A percentile compares a stretch with the other conserved stretches of the same genome.
Evolutionary conservation across 1,140 invertebrate species (phyloP).

Genomic region (Dermatophagoides farinae): DNA sequence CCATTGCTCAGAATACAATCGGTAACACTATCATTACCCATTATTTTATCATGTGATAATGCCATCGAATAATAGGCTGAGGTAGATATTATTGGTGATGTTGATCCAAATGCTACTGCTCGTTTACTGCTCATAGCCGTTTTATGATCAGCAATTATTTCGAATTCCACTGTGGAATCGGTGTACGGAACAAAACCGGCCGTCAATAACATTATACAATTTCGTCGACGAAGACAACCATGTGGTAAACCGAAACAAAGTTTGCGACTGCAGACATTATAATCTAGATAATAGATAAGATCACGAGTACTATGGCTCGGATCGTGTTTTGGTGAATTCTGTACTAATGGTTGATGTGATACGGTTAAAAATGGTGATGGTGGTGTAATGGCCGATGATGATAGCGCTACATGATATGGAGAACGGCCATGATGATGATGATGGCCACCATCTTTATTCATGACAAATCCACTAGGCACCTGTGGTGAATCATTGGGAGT

Average conservation of each 20-base stretch:
- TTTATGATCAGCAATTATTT: slow-evolving; percentile 7
- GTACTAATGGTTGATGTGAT: not conserved
- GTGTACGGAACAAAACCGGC: not conserved
- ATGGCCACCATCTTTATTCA: not conserved
- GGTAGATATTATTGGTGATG: not conserved
- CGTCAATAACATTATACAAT: slow-evolving; percentile 6
- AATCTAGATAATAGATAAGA: not conserved
- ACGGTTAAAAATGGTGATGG: slow-evolving; percentile 5
- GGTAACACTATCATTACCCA: slow-evolving; percentile 12
- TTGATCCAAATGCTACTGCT: not conserved
- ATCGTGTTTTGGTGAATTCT: not conserved
- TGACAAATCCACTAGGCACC: not conserved
- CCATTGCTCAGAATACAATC: slow-evolving; percentile 7
- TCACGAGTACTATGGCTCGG: not conserved
- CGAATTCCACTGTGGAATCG: slow-evolving; percentile 6
- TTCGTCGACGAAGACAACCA: not conserved
- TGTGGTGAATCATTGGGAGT: not conserved
- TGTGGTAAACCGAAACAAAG: slow-evolving; percentile 7
- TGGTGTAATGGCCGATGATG: not conserved
- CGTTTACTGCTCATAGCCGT: not conserved
- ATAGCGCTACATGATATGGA: not conserved
- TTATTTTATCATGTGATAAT: slow-evolving; percentile 7
- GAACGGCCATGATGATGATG: not conserved
- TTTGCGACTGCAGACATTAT: slow-evolving; percentile 1
- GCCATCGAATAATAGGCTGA: slow-evolving; percentile 10